Conservation (phyloP, 2,797 vertebrate genomes). For the Spheniscus humboldti region DNA sequence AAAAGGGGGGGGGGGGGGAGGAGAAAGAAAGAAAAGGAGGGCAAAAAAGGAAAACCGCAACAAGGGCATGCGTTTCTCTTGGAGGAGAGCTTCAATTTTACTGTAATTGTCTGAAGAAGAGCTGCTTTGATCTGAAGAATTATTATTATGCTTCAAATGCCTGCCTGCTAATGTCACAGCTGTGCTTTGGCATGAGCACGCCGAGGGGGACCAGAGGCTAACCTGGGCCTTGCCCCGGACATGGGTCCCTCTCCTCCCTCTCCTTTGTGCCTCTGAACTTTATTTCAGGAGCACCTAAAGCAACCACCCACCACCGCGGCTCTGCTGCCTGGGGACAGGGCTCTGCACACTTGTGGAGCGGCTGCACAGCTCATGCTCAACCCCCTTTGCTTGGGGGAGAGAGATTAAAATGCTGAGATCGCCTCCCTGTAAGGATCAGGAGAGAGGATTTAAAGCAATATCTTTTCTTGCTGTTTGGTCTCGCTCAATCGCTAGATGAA, state of each 20-base stretch:
- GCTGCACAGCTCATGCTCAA: not conserved
- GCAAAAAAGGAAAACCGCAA: constrained; percentile 66
- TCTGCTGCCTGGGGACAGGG: not conserved
- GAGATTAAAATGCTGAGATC: not conserved
- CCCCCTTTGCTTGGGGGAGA: not conserved
- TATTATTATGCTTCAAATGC: constrained; percentile 68
- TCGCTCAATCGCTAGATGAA: fast-evolving
- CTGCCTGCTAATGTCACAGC: constrained; percentile 69
- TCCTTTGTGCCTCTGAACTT: not conserved
- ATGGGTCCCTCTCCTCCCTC: not conserved
- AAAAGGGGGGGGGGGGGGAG: fast-evolving
- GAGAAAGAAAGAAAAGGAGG: constrained; percentile 38
- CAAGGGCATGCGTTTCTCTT: constrained; percentile 70
- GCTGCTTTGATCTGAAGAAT: constrained; percentile 79
- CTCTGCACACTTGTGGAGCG: not conserved
- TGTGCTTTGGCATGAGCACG: not conserved
- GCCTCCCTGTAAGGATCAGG: not conserved
- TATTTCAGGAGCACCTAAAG: fast-evolving
- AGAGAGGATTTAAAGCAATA: not conserved
- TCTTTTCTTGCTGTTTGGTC: not conserved
- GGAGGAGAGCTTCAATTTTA: constrained; percentile 78
- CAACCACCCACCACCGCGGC: fast-evolving
- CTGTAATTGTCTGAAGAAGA: constrained; percentile 78
- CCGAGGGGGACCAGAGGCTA: not conserved
- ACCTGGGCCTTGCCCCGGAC: not conserved